phyloP scores from a whole-genome alignment of 2,797 vertebrate species.

The Anomalospiza imberbis region DNA sequence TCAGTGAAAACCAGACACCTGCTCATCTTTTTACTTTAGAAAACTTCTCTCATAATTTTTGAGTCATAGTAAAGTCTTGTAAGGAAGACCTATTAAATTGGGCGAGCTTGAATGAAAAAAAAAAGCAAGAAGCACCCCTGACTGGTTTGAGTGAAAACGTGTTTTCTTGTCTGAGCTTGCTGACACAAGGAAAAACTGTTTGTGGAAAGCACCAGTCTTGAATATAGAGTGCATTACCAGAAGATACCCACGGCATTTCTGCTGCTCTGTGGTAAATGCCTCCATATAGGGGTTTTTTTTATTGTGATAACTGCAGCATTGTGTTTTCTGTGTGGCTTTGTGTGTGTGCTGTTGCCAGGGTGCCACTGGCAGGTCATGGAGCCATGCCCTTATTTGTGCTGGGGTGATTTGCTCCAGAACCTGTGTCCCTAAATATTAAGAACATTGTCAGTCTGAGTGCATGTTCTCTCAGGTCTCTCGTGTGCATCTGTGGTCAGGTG shows the following conservation, averaged over 20 bases:
- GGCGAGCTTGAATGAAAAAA: neutral
- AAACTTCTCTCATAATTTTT: conserved; percentile 26
- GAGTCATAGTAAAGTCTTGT: neutral
- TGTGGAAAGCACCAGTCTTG: conserved; percentile 3
- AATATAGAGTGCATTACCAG: neutral
- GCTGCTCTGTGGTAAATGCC: neutral
- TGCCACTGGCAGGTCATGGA: neutral
- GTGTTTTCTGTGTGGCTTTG: neutral
- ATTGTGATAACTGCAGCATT: neutral
- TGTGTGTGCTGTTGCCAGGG: neutral
- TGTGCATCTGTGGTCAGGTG: neutral
- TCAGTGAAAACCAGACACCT: conserved; percentile 33
- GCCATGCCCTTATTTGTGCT: neutral
- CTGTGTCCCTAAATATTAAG: neutral
- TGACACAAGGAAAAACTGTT: conserved; percentile 14
- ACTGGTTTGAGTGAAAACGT: neutral
- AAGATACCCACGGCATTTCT: neutral
- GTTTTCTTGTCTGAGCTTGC: conserved; percentile 44
- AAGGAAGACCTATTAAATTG: neutral
- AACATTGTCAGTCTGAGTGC: neutral
- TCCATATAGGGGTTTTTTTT: neutral
- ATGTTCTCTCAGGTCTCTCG: rapidly evolving
- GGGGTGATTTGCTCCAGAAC: neutral
- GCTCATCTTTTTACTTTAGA: conserved; percentile 18
- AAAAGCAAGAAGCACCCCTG: neutral